Conservation (phyloP, 2,113 vertebrate genomes). For the Meleagris gallopavo region DNA sequence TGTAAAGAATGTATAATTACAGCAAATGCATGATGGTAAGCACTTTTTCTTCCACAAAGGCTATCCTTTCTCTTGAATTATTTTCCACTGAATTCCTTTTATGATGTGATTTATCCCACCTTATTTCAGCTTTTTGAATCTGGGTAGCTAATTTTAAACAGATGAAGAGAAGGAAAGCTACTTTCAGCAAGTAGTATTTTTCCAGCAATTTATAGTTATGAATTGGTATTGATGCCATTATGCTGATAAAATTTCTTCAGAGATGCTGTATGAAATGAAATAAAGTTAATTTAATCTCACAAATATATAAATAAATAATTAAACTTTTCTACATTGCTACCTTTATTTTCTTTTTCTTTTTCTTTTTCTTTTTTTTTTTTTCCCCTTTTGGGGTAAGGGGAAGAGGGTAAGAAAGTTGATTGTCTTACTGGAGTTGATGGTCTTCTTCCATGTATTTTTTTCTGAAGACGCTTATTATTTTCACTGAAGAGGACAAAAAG, state of each 20-base stretch:
- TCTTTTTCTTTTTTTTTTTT: neutral
- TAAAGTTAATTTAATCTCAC: neutral
- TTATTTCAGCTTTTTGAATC: conserved; percentile 5
- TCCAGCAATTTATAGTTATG: neutral
- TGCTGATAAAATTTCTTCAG: neutral
- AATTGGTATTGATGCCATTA: conserved; percentile 3
- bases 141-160: conserved; percentile 22
- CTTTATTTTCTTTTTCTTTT: neutral
- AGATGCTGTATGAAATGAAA: neutral
- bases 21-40: neutral
- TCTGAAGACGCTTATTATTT: neutral
- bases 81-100: conserved; percentile 28
- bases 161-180: neutral
- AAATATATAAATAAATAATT: neutral
- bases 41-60: neutral
- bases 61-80: neutral
- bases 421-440: neutral
- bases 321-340: neutral
- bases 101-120: neutral
- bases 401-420: neutral
- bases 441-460: neutral
- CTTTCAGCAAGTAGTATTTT: conserved; percentile 3
- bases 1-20: conserved; percentile 29
- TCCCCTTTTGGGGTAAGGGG: neutral
- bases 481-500: neutral